Evolutionary conservation across 2,888 invertebrate genomes (phyloP).

Genomic region (Priocnemis perturbator): DNA sequence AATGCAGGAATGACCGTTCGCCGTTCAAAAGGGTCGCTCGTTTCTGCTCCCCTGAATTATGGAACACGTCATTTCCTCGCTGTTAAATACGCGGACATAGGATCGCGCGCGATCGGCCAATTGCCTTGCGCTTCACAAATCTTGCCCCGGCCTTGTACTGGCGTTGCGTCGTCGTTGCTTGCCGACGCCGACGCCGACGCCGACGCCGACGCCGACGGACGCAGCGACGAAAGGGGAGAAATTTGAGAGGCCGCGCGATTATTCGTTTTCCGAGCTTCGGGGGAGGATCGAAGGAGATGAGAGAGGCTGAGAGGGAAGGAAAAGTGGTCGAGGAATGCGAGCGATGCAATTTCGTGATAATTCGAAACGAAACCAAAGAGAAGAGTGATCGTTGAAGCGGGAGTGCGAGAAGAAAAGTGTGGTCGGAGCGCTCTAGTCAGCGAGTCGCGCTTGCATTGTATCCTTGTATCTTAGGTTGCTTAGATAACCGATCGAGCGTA

Average conservation of each 20-base stretch:
- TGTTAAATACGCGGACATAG: constrained; percentile 41
- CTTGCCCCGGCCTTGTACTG: constrained; percentile 18
- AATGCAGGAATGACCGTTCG: constrained; percentile 59
- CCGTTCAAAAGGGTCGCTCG: constrained; percentile 53
- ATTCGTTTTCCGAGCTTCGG: background rate
- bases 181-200: too few species aligned
- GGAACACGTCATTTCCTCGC: constrained; percentile 55
- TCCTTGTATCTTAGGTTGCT: constrained; percentile 42
- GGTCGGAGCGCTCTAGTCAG: constrained; percentile 42
- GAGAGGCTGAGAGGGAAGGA: constrained; percentile 6
- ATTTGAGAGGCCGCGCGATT: background rate
- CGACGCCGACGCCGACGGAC: background rate
- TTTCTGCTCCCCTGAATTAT: constrained; percentile 58
- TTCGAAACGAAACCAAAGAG: constrained; percentile 3
- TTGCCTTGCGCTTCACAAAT: constrained; percentile 15
- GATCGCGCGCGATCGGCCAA: constrained; percentile 34
- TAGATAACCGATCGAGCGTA: constrained; percentile 24
- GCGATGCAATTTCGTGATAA: constrained; percentile 27
- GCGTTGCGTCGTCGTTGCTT: constrained; percentile 5
- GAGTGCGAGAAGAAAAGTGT: constrained; percentile 19
- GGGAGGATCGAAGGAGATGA: constrained; percentile 4
- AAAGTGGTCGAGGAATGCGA: constrained; percentile 20
- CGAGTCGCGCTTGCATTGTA: constrained; percentile 46
- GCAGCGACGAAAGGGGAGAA: background rate
- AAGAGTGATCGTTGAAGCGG: background rate